Evolutionary conservation across 1,140 invertebrate genomes (phyloP), one percentile per base, ranked within the genome.

Genomic region (Trichonephila inaurata): DNA sequence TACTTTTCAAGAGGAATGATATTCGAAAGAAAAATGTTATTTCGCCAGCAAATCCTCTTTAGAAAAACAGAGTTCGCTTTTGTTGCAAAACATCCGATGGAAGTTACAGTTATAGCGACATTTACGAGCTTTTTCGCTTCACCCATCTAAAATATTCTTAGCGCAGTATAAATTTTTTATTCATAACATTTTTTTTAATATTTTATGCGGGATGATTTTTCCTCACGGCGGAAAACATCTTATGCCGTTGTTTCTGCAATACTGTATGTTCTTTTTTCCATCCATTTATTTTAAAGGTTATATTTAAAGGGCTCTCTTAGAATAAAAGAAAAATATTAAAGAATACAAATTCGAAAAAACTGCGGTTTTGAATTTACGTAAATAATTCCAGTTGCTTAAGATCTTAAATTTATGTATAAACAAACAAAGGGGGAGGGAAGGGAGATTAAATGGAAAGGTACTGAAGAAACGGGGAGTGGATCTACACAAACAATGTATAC

Each of bases 101-200:
- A 87, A 62, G 58, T 28, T 87, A 87, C 58, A 33, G 85, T 87
- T 87, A 87, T 87, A 61, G 85, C 58, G 51, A 87, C 85, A 87
- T 87, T 87, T 87, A 87, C 62, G 85, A 87, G 85, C 58, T 87
- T 62, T n/a, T 33, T 18, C 24, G 0, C 28, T 33, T 87, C 69
- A 58, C 51, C 85, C 83, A 83, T 87, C 28, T 62, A n/a, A 61
- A 87, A 61, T 28, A 87, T 28, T 87, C 62, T 87, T 87, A 87
- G 51, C 58, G 51, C 3, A 33, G 58, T 40, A 61, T 87, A 61
- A 87, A 87, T 87, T 61, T 87, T 87, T 87, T 87, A 87, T 87
- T 87, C 85, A 61, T 60, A 87, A 87, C 58, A 61, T 87, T 61
- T 61, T 61, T 40, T 40, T 40, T 40, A 40, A 40, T 4, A 40